Base-by-base conservation (phyloP, 2,888 invertebrate genomes). In the Acleris holmiana region DNA sequence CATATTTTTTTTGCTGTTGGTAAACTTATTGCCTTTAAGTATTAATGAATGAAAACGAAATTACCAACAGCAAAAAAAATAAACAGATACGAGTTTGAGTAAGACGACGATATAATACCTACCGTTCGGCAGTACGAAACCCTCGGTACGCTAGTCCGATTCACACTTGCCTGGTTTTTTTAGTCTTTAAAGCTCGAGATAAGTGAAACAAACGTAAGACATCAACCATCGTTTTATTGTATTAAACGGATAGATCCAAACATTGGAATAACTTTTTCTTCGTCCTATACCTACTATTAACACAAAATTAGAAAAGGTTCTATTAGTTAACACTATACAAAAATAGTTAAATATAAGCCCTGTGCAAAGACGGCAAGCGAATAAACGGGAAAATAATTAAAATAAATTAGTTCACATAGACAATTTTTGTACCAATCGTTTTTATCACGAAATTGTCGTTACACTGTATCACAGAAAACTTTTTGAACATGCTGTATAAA, bases 161-260 rank as follows among this genome's bases (percentile, higher is more conserved):
- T n/a, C n/a, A n/a, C n/a, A n/a, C n/a, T n/a, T n/a, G n/a, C n/a
- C n/a, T n/a, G n/a, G n/a, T n/a, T n/a, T n/a, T n/a, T n/a, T n/a
- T n/a, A n/a, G n/a, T n/a, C n/a, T n/a, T n/a, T n/a, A n/a, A n/a
- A n/a, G n/a, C n/a, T n/a, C n/a, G n/a, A n/a, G 7, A 8, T 29
- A 29, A 47, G 8, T 15, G 17, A n/a, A 58, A 57, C 47, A 53
- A 18, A 53, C 58, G 19, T 4, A 53, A 40, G 15, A 58, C 58
- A 64, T 58, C 63, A 64, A 64, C 48, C 57, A 53, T 58, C 13
- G 3, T 19, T 64, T 58, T 64, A 64, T 64, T 64, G 40, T 47
- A 48, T 47, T 18, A 48, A 64, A 46, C 35, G 5, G 35, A 35
- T 58, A 47, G 35, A 15, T 46, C 53, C 25, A 63, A 63, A 64